Percentiles rank a stretch among this genome's conserved stretches.
Evolutionary conservation across 2,888 invertebrate genomes (phyloP).

Genomic region (Eupithecia tripunctaria): DNA sequence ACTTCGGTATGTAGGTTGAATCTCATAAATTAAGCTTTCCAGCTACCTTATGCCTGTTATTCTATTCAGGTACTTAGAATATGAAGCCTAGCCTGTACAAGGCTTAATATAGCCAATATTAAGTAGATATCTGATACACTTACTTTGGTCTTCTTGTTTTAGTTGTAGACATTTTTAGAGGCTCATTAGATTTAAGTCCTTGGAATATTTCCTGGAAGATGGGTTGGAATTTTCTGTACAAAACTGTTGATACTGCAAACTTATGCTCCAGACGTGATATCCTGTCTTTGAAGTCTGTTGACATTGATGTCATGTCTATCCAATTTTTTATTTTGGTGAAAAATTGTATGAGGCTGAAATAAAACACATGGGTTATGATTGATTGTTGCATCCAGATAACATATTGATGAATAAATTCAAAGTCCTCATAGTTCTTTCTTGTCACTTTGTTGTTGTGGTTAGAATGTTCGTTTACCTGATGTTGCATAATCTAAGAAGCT

Average conservation of each 20-base stretch:
- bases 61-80: background rate
- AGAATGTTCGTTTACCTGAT: conserved; percentile 86
- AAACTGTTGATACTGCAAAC: conserved; percentile 96
- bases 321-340: conserved; percentile 97
- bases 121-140: conserved; percentile 40
- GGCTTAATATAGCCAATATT: too few species aligned
- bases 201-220: conserved; percentile 95
- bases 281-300: conserved; percentile 91
- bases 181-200: conserved; percentile 81
- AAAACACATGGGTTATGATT: background rate
- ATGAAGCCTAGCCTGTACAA: too few species aligned
- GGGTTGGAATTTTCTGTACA: conserved; percentile 95
- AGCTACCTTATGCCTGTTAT: background rate
- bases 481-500: conserved; percentile 94
- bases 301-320: conserved; percentile 96
- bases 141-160: conserved; percentile 81
- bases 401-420: background rate
- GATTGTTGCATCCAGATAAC: background rate
- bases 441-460: background rate
- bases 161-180: conserved; percentile 82
- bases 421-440: background rate
- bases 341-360: conserved; percentile 93
- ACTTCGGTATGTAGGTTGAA: background rate
- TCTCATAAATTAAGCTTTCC: background rate
- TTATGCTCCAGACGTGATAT: conserved; percentile 94